phyloP scores from a whole-genome alignment of 2,113 vertebrate species.

The Sturnira hondurensis region DNA sequence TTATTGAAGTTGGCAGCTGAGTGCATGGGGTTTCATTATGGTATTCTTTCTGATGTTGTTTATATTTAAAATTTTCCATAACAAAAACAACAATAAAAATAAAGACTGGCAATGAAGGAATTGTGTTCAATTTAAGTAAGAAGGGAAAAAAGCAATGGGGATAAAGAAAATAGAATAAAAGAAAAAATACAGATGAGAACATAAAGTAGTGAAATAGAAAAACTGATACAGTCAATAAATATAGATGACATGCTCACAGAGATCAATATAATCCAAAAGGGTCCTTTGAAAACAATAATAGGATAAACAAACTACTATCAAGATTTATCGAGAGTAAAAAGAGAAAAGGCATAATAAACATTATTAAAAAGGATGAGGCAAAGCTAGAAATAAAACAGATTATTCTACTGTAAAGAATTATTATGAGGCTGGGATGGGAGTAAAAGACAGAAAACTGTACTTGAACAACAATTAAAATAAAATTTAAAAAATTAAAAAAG shows the following conservation, averaged over 20 bases:
- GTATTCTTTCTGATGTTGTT: neutral
- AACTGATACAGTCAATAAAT: neutral
- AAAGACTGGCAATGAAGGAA: neutral
- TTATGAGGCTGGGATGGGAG: neutral
- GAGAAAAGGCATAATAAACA: neutral
- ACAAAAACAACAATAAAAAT: neutral
- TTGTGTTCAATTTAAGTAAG: neutral
- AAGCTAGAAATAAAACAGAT: neutral
- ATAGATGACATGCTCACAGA: neutral
- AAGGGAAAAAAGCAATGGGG: neutral
- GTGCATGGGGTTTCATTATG: neutral
- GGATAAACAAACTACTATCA: neutral
- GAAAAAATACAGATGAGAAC: neutral
- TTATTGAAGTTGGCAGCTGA: neutral
- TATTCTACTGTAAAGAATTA: neutral
- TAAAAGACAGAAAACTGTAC: too few relatives aligned
- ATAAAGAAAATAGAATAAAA: neutral
- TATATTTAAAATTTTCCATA: neutral
- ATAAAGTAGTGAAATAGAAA: neutral
- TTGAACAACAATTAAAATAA: too few relatives aligned
- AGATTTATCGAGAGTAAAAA: neutral
- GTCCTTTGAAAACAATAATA: neutral
- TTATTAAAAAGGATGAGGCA: neutral
- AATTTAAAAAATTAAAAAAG: too few relatives aligned
- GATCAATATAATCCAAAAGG: neutral